Percentiles rank a stretch among this genome's conserved stretches.
phyloP scores from a whole-genome alignment of 2,888 invertebrate species.

The Baronia brevicornis region DNA sequence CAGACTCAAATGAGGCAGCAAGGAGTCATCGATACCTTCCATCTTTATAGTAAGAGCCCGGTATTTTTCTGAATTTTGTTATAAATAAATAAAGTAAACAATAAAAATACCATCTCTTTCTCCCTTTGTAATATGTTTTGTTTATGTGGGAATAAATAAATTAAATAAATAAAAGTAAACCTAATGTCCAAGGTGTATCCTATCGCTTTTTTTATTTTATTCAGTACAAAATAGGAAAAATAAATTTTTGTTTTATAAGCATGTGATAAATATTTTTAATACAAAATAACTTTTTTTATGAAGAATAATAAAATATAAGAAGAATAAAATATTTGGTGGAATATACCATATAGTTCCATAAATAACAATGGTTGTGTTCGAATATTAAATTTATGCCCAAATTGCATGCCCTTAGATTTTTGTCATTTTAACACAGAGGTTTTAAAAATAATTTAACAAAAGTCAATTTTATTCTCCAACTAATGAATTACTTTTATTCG shows the following conservation, averaged over 20 bases:
- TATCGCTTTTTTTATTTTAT: constrained; percentile 34
- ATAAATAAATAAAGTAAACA: constrained; percentile 50
- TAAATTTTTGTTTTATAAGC: neutral
- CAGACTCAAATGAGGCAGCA: constrained; percentile 6
- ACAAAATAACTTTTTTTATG: neutral
- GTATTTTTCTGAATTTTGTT: constrained; percentile 67
- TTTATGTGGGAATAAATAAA: constrained; percentile 30
- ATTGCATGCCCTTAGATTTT: too few species aligned
- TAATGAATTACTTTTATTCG: too few species aligned
- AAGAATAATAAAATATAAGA: too few species aligned
- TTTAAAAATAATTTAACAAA: neutral
- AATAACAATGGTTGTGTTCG: too few species aligned
- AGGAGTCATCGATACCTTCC: constrained; percentile 33
- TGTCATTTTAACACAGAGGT: constrained; percentile 1
- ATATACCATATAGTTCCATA: too few species aligned
- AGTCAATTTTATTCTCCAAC: too few species aligned
- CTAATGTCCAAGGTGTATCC: constrained; percentile 29
- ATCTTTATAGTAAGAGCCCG: constrained; percentile 67
- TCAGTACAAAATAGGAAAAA: constrained; percentile 25
- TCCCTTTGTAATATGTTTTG: constrained; percentile 27
- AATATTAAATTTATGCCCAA: too few species aligned
- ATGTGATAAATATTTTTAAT: neutral
- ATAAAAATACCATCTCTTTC: constrained; percentile 29
- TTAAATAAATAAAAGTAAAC: constrained; percentile 21
- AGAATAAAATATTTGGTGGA: too few species aligned